Base-by-base conservation (phyloP, 2,113 vertebrate genomes). In the Monopterus albus region DNA sequence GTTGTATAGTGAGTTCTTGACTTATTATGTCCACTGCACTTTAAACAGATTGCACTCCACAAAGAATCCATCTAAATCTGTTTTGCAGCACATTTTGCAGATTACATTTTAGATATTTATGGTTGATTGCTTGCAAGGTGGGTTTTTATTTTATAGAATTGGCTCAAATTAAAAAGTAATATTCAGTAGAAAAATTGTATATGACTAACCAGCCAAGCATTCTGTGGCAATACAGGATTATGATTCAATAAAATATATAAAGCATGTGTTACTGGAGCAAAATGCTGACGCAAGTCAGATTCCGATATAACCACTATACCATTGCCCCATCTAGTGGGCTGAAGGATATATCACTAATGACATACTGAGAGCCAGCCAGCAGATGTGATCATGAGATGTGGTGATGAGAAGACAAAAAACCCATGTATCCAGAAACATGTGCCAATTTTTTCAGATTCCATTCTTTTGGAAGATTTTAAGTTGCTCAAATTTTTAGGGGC, bases 251-350 rank as follows among this genome's bases (percentile, higher is more conserved):
- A 83, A 75, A 67, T 56, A 76, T 59, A 59, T 29, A 55, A 65
- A 79, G 71, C 75, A 71, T 50, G 61, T 79, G 52, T 55, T 69
- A 49, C 55, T 45, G 47, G 18, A 26, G 59, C 68, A 40, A 79
- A 81, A 52, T 26, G 85, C 57, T 80, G 79, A 78, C 71, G 7
- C 1, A 0, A 18, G 38, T 25, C 26, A 40, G 46, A 68, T 75
- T 63, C 38, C 38, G 52, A 49, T 33, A 15, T 20, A 72, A 66
- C 12, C 12, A 65, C 56, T 80, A 29, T 74, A 50, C 84, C 53
- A 83, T 66, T 76, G 74, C 88, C 28, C 91, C 91, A 90, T 89
- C 91, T 91, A 86, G 90, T 92, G 91, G 89, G n/a, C 14, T n/a
- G 9, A 61, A 1, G 9, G 28, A 18, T 59, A 5, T 18, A 79